Percentiles rank a stretch among this genome's conserved stretches.
These are phyloP conservation scores for Quiscalus mexicanus DNA, from an alignment of 2,113 vertebrate species.

Conservation along the genomic window DNA sequence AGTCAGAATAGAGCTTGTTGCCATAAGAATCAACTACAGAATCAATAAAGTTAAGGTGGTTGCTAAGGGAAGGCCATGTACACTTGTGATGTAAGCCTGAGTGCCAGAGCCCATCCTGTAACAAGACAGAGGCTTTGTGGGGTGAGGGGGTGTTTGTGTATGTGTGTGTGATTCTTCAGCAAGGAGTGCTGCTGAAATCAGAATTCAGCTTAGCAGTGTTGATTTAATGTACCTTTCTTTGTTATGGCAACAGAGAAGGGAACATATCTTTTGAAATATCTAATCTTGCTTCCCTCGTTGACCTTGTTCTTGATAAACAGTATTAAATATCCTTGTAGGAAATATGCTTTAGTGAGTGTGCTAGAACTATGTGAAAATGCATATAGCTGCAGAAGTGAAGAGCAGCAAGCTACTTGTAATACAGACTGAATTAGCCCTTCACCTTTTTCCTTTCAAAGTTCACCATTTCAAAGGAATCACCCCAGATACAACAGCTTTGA, in stretches of 20 bases:
- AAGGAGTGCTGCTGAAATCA: background rate
- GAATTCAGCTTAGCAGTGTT: background rate
- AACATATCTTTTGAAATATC: conserved; percentile 2
- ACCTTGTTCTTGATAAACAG: conserved; percentile 16
- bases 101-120: background rate
- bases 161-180: background rate
- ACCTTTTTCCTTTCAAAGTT: background rate
- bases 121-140: background rate
- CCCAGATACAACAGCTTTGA: background rate
- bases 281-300: background rate
- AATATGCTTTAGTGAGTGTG: background rate
- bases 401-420: background rate
- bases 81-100: background rate
- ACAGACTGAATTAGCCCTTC: background rate
- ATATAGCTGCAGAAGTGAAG: background rate
- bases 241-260: conserved; percentile 23
- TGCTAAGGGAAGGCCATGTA: conserved; percentile 53
- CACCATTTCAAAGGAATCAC: background rate
- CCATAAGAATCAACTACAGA: conserved; percentile 36
- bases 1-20: conserved; percentile 19
- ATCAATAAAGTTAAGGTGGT: background rate
- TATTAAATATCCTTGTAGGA: conserved; percentile 45
- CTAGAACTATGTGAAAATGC: background rate
- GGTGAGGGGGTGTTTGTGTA: background rate
- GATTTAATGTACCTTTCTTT: conserved; percentile 5